Evolutionary conservation across 1,140 invertebrate genomes (phyloP).

Genomic region (Nymphalis io): DNA sequence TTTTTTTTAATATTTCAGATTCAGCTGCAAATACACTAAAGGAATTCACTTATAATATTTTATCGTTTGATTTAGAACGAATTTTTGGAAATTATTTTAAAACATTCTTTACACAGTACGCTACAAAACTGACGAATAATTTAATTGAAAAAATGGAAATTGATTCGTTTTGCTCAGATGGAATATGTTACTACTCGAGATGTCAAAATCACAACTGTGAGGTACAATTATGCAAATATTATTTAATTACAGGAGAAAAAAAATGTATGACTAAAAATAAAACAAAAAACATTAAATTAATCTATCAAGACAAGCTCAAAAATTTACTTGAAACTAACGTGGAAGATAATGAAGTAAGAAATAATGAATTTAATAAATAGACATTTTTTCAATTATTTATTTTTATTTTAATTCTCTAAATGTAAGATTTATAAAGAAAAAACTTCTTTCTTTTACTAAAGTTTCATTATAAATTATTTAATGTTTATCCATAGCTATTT

Average conservation of each 20-base stretch:
- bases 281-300: conserved; percentile 11
- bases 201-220: conserved; percentile 48
- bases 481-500: too few relatives aligned
- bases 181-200: conserved; percentile 55
- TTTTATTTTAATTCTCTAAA: background rate
- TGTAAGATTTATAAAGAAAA: background rate
- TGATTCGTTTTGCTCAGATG: conserved; percentile 51
- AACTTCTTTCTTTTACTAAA: background rate
- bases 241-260: conserved; percentile 49
- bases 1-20: conserved; percentile 44
- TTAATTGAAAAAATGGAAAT: conserved; percentile 52
- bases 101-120: conserved; percentile 43
- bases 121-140: conserved; percentile 51
- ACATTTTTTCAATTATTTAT: conserved; percentile 25
- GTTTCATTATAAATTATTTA: background rate
- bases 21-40: conserved; percentile 35
- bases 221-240: conserved; percentile 53
- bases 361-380: conserved; percentile 43
- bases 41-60: conserved; percentile 18
- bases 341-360: conserved; percentile 45
- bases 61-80: conserved; percentile 42
- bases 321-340: conserved; percentile 24
- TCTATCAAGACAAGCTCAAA: background rate
- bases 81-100: conserved; percentile 44
- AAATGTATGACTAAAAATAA: conserved; percentile 42